Conservation (phyloP, 2,888 invertebrate species). For the Eledona agricola region DNA sequence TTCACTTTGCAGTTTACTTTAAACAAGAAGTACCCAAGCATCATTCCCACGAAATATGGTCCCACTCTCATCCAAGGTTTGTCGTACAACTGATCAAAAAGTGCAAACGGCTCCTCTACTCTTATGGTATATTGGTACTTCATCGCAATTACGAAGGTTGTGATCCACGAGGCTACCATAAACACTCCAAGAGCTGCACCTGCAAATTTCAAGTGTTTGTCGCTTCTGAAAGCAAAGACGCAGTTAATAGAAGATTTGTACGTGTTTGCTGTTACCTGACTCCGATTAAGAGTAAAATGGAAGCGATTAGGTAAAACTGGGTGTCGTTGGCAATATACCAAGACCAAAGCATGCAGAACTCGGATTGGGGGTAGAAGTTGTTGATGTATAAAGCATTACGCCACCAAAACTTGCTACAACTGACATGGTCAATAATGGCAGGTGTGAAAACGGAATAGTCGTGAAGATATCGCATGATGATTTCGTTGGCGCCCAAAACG, state of each 20-base stretch:
- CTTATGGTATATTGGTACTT: conserved; percentile 77
- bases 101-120: conserved; percentile 82
- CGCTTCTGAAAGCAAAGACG: conserved; percentile 49
- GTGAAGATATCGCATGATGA: conserved; percentile 76
- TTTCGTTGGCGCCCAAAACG: conserved; percentile 77
- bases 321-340: conserved; percentile 87
- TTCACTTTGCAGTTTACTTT: conserved; percentile 72
- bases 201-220: conserved; percentile 72
- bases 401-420: conserved; percentile 85
- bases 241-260: conserved; percentile 1
- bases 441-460: conserved; percentile 79
- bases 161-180: conserved; percentile 77
- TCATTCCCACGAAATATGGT: conserved; percentile 81
- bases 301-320: conserved; percentile 78
- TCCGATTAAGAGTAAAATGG: conserved; percentile 71
- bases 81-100: conserved; percentile 84
- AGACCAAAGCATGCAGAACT: conserved; percentile 85
- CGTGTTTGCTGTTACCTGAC: conserved; percentile 68
- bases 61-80: conserved; percentile 86
- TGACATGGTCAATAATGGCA: conserved; percentile 74
- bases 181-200: conserved; percentile 67
- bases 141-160: conserved; percentile 78
- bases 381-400: conserved; percentile 84
- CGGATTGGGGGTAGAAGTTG: conserved; percentile 77
- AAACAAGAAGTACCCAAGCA: conserved; percentile 77